phyloP scores from a whole-genome alignment of 2,113 vertebrate genomes.

The Progne subis region DNA sequence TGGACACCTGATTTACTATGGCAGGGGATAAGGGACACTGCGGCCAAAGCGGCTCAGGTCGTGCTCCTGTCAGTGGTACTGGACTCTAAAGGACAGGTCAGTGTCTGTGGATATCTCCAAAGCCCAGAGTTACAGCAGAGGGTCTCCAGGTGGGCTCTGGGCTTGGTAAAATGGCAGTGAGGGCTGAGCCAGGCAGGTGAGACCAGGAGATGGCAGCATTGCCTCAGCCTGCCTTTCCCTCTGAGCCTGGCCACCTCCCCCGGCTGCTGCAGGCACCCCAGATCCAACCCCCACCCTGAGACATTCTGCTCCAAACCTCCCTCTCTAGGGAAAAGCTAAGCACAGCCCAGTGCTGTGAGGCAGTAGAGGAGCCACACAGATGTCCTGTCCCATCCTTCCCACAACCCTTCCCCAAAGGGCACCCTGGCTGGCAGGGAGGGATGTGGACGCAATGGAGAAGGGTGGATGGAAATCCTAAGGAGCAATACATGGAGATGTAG shows the following conservation, averaged over 20 bases:
- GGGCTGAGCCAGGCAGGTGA: not conserved
- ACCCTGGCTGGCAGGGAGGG: not conserved
- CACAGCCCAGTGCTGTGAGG: not conserved
- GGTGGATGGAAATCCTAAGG: not conserved
- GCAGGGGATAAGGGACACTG: not conserved
- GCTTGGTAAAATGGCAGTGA: not conserved
- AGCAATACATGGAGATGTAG: not conserved
- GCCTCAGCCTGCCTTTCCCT: not conserved
- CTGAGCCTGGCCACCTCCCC: not conserved
- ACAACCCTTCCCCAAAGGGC: not conserved
- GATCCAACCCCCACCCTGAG: not conserved
- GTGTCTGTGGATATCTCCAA: not conserved
- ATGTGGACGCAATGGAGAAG: not conserved
- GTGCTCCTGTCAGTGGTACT: fast-evolving
- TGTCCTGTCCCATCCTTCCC: not conserved
- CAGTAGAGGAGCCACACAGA: not conserved
- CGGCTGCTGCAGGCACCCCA: not conserved
- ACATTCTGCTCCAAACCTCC: not conserved
- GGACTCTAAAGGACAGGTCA: not conserved
- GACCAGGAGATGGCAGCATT: conserved; percentile 74
- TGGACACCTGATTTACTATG: not conserved
- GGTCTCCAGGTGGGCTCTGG: not conserved
- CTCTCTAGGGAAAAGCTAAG: not conserved
- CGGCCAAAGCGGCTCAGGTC: not conserved
- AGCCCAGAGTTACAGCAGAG: not conserved